Evolutionary conservation across 2,888 invertebrate species (phyloP).

Genomic region (Hemicrepidius hirtus): DNA sequence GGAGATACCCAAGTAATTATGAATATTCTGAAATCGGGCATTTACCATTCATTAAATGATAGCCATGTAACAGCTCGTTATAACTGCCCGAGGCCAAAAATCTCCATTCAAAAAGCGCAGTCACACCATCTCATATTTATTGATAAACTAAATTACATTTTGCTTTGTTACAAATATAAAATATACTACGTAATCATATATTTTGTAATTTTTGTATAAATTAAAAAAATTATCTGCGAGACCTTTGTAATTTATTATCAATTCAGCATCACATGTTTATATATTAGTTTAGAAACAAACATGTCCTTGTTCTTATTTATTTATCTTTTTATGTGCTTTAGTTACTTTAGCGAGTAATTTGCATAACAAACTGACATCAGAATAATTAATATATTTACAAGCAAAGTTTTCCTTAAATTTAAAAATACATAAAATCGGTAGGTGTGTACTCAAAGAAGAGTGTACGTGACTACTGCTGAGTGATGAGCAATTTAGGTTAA

Average conservation of each 20-base stretch:
- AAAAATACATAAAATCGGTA: too few species aligned
- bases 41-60: neutral
- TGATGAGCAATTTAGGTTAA: too few species aligned
- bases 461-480: too few species aligned
- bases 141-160: neutral
- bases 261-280: neutral
- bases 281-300: conserved; percentile 2
- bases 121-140: neutral
- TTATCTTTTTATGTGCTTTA: conserved; percentile 1
- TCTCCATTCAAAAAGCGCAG: neutral
- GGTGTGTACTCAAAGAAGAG: too few species aligned
- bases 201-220: too few species aligned
- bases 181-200: too few species aligned
- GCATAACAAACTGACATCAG: too few species aligned
- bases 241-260: conserved; percentile 17
- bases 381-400: too few species aligned
- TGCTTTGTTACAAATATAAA: too few species aligned
- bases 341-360: too few species aligned
- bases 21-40: neutral
- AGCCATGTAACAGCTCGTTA: neutral
- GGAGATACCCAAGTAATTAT: conserved; percentile 16
- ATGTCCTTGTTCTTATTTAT: conserved; percentile 18
- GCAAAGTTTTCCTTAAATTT: too few species aligned
- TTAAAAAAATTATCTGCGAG: conserved; percentile 1
- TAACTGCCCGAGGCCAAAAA: neutral